These are phyloP conservation scores for Zoanthus sociatus DNA, from an alignment of 92 coral and sea anemone species.

Conservation along the genomic window DNA sequence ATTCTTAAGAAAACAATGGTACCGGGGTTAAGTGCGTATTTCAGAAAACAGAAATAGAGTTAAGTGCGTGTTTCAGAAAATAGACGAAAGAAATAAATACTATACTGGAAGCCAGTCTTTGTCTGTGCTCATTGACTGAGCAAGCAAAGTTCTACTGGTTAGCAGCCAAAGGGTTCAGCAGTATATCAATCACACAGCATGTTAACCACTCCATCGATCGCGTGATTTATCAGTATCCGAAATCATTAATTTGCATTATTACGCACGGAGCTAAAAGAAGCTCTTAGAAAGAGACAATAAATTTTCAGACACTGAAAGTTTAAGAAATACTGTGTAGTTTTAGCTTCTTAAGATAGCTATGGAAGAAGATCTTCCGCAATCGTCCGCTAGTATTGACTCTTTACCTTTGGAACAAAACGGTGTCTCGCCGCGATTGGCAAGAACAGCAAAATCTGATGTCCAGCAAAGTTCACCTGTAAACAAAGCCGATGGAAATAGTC, in stretches of 20 bases:
- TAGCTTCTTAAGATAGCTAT: neutral
- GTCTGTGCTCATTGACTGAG: neutral
- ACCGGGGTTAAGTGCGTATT: neutral
- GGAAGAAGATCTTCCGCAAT: conserved; percentile 27
- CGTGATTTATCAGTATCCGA: conserved; percentile 19
- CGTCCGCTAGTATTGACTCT: conserved; percentile 13
- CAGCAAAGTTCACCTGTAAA: neutral
- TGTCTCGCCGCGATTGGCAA: neutral
- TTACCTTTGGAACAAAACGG: neutral
- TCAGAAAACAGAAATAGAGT: neutral
- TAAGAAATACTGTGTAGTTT: neutral
- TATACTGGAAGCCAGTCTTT: neutral
- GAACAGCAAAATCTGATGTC: neutral
- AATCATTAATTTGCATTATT: conserved; percentile 20
- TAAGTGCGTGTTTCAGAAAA: neutral
- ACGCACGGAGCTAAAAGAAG: conserved; percentile 25
- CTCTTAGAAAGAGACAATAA: neutral
- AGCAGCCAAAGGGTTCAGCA: neutral
- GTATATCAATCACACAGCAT: neutral
- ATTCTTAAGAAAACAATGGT: neutral
- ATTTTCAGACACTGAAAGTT: neutral
- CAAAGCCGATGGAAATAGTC: neutral
- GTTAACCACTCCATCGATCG: neutral
- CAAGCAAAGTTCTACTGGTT: neutral
- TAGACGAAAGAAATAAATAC: neutral